phyloP scores from a whole-genome alignment of 2,888 invertebrate species.

The Pristionchus arcanus region DNA sequence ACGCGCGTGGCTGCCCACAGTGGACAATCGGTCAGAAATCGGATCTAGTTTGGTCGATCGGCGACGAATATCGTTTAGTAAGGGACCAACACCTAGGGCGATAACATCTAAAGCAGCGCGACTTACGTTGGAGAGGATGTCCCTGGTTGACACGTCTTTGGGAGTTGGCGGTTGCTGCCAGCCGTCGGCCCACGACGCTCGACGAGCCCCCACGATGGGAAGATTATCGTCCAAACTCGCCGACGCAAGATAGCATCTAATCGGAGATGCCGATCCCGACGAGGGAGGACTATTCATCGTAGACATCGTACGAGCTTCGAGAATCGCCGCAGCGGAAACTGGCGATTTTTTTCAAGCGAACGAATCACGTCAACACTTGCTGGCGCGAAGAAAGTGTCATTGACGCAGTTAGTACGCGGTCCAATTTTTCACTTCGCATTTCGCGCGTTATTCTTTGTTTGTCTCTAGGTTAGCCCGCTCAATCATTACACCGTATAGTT shows the following conservation, averaged over 20 bases:
- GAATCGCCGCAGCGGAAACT: background rate
- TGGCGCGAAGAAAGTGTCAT: background rate
- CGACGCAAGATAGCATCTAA: constrained; percentile 5
- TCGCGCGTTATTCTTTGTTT: constrained; percentile 25
- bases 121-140: constrained; percentile 27
- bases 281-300: constrained; percentile 38
- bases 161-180: background rate
- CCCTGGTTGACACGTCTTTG: constrained; percentile 15
- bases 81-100: background rate
- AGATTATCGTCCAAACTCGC: constrained; percentile 14
- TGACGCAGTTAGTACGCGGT: background rate
- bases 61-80: background rate
- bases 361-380: background rate
- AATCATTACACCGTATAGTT: background rate
- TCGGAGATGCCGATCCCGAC: constrained; percentile 30
- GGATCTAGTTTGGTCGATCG: background rate
- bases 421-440: background rate
- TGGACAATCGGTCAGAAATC: constrained; percentile 23
- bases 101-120: background rate
- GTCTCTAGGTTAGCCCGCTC: background rate
- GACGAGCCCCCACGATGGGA: constrained; percentile 19
- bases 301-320: constrained; percentile 44
- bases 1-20: background rate
- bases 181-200: constrained; percentile 39
- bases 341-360: background rate